Conservation (phyloP, 2,113 vertebrate genomes). For the Azemiops feae region DNA sequence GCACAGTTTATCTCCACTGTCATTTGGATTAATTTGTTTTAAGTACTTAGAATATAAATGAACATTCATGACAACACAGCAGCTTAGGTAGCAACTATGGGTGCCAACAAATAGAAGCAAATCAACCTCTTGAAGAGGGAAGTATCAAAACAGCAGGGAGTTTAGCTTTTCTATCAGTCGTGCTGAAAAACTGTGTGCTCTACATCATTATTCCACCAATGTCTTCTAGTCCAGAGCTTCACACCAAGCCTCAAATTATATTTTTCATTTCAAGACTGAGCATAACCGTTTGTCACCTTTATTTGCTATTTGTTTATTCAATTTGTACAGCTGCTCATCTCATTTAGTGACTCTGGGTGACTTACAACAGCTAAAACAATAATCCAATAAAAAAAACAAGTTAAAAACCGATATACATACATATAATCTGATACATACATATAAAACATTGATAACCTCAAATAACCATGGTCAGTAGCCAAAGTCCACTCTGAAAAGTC, state of each 20-base stretch:
- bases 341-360: not conserved
- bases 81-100: not conserved
- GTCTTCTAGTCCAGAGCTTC: not conserved
- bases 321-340: not conserved
- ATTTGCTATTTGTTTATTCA: not conserved
- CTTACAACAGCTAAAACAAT: not conserved
- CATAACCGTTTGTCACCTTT: not conserved
- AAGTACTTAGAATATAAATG: not conserved
- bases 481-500: not conserved
- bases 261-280: not conserved
- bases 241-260: not conserved
- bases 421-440: not conserved
- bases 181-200: not conserved
- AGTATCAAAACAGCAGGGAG: not conserved
- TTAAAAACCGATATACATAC: not conserved
- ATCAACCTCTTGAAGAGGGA: not conserved
- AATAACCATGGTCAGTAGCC: not conserved
- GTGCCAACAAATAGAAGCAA: not conserved
- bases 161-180: not conserved
- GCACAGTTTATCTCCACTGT: not conserved
- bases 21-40: not conserved
- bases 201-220: not conserved
- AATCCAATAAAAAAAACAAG: not conserved
- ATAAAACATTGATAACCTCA: not conserved
- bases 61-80: not conserved